These are phyloP conservation scores for Meloidogyne chitwoodi DNA, from an alignment of 1,140 invertebrate species.

Conservation along the genomic window DNA sequence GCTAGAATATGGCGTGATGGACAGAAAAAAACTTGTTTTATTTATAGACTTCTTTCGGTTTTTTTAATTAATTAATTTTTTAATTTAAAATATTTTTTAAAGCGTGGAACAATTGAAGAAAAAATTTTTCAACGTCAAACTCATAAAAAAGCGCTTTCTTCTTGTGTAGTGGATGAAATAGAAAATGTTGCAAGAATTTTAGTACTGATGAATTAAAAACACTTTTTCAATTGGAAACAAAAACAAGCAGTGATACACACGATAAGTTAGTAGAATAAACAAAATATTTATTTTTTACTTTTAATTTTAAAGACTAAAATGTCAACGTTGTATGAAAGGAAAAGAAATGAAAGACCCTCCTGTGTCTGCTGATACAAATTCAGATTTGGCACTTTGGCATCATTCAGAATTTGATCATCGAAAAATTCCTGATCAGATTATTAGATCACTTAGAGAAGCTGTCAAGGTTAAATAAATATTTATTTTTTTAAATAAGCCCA, in stretches of 20 bases:
- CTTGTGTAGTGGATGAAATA: conserved; percentile 94
- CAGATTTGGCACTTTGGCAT: conserved; percentile 84
- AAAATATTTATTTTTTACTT: too few species aligned
- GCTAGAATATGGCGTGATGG: conserved; percentile 98
- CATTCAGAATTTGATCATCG: conserved; percentile 46
- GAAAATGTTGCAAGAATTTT: conserved; percentile 91
- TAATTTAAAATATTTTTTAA: conserved; percentile 39
- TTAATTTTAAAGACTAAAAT: conserved; percentile 79
- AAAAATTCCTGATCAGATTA: conserved; percentile 68
- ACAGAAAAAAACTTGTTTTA: conserved; percentile 95
- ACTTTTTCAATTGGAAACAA: conserved; percentile 81
- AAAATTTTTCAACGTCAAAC: conserved; percentile 98
- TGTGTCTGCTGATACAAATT: conserved; percentile 83
- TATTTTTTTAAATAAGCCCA: not conserved
- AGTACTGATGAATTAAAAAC: conserved; percentile 84
- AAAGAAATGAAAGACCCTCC: conserved; percentile 83
- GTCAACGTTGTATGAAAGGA: conserved; percentile 84
- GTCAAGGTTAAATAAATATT: conserved; percentile 65
- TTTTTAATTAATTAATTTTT: conserved; percentile 41
- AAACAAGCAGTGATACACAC: conserved; percentile 88
- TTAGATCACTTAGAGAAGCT: conserved; percentile 80
- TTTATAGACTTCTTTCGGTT: conserved; percentile 82
- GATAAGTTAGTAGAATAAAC: too few species aligned
- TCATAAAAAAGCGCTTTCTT: conserved; percentile 96
- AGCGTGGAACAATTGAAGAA: conserved; percentile 96